A percentile compares a stretch with the other conserved stretches of the same genome.
These are phyloP conservation scores for Polypterus bichir DNA, from an alignment of 2,113 vertebrate species.

Conservation along the genomic window DNA sequence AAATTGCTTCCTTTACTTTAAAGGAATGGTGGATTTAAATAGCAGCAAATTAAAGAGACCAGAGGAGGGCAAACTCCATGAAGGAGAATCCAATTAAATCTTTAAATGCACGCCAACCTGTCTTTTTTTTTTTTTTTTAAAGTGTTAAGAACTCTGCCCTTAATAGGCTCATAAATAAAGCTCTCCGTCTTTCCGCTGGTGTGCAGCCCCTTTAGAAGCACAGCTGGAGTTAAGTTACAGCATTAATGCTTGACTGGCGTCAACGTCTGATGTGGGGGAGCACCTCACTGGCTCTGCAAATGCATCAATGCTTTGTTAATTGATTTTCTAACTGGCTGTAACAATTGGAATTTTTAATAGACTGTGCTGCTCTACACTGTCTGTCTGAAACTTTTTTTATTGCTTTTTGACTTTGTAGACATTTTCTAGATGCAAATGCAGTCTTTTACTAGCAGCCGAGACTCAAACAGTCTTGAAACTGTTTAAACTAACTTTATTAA, in stretches of 20 bases:
- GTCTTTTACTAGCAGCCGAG: too few relatives aligned
- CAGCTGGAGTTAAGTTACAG: conserved; percentile 31
- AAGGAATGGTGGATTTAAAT: too few relatives aligned
- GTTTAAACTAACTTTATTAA: too few relatives aligned
- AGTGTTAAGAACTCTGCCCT: background rate
- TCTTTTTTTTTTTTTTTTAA: background rate
- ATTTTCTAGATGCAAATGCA: too few relatives aligned
- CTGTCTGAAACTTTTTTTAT: too few relatives aligned
- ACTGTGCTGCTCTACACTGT: conserved; percentile 1
- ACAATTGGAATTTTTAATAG: conserved; percentile 20
- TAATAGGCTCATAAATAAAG: conserved; percentile 1
- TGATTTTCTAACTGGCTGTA: conserved; percentile 26
- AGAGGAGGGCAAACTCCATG: background rate
- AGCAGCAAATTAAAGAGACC: background rate
- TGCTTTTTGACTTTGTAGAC: too few relatives aligned
- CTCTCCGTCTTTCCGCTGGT: conserved; percentile 21
- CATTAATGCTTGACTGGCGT: conserved; percentile 16
- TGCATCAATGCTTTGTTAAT: conserved; percentile 21
- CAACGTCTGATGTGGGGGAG: conserved; percentile 17
- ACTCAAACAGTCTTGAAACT: too few relatives aligned
- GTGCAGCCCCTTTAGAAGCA: conserved; percentile 34
- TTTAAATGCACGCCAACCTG: background rate
- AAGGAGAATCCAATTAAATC: background rate
- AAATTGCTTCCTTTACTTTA: too few relatives aligned
- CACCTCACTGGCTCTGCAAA: conserved; percentile 16